A percentile compares a stretch with the other conserved stretches of the same genome.
These are phyloP conservation scores for Aporophyla lueneburgensis DNA, from an alignment of 2,888 invertebrate species.

Conservation along the genomic window DNA sequence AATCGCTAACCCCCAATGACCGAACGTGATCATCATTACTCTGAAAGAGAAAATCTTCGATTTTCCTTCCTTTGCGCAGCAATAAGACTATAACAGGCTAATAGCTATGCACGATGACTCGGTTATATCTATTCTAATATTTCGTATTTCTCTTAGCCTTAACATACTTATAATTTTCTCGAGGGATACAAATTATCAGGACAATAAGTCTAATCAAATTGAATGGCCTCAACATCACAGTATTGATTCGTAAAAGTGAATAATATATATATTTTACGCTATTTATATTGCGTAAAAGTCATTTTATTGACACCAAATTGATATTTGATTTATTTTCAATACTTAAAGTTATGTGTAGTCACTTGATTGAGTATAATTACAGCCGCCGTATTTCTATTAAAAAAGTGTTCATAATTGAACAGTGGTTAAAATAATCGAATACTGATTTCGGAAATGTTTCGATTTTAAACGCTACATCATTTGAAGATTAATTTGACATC, in stretches of 20 bases:
- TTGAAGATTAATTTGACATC: conserved; percentile 26
- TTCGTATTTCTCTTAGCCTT: neutral
- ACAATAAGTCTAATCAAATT: neutral
- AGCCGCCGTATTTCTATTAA: conserved; percentile 16
- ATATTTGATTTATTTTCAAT: conserved; percentile 12
- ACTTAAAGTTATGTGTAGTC: neutral
- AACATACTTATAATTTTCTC: neutral
- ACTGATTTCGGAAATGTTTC: conserved; percentile 35
- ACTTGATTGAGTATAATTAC: conserved; percentile 33
- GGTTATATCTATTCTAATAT: neutral
- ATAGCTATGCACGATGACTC: neutral
- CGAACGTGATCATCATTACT: neutral
- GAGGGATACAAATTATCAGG: neutral
- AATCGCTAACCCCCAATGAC: neutral
- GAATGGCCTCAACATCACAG: neutral
- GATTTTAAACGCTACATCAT: conserved; percentile 32
- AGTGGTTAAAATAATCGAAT: conserved; percentile 46
- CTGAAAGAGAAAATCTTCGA: neutral
- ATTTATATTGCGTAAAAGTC: neutral
- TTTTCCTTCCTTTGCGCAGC: neutral
- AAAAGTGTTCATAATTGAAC: conserved; percentile 48
- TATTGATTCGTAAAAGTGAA: neutral
- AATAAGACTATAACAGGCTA: neutral
- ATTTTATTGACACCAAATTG: neutral
- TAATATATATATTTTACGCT: neutral